A percentile compares a stretch with the other conserved stretches of the same genome.
phyloP scores from a whole-genome alignment of 2,797 vertebrate species.

The Sebastes ruberrimus region DNA sequence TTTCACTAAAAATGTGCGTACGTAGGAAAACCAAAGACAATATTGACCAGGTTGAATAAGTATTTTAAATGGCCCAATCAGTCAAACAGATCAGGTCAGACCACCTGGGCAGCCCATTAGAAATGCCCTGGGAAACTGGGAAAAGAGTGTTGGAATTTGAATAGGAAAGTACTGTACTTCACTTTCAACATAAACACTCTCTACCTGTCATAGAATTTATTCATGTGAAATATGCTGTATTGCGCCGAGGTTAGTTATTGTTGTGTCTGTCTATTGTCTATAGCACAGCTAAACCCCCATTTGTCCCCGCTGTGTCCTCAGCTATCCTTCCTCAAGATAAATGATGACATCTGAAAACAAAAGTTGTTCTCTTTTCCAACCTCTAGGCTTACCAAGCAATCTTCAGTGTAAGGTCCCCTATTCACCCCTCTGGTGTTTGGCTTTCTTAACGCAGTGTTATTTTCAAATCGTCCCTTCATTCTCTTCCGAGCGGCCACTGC shows the following conservation, averaged over 20 bases:
- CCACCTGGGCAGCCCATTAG: conserved; percentile 54
- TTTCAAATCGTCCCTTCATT: conserved; percentile 29
- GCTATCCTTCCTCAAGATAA: conserved; percentile 45
- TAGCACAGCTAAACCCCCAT: background rate
- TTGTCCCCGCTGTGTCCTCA: conserved; percentile 25
- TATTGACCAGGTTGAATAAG: conserved; percentile 58
- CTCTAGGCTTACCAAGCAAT: conserved; percentile 19
- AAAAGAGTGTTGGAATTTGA: conserved; percentile 42
- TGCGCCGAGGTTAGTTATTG: conserved; percentile 10
- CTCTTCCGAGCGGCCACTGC: background rate
- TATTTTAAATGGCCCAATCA: conserved; percentile 54
- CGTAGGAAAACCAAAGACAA: conserved; percentile 61
- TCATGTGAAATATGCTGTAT: conserved; percentile 18
- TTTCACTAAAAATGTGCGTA: conserved; percentile 29
- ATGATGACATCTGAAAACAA: conserved; percentile 51
- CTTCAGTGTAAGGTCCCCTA: conserved; percentile 1
- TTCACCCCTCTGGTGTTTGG: conserved; percentile 21
- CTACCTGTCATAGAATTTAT: conserved; percentile 14
- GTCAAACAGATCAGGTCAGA: conserved; percentile 48
- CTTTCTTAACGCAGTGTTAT: conserved; percentile 28
- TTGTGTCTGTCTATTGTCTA: conserved; percentile 32
- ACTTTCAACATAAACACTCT: conserved; percentile 55
- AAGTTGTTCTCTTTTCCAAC: conserved; percentile 38
- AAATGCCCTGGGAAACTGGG: conserved; percentile 36
- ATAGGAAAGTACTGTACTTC: conserved; percentile 20